Evolutionary conservation across 2,113 vertebrate genomes (phyloP).

Genomic region (Oreochromis spilurus): DNA sequence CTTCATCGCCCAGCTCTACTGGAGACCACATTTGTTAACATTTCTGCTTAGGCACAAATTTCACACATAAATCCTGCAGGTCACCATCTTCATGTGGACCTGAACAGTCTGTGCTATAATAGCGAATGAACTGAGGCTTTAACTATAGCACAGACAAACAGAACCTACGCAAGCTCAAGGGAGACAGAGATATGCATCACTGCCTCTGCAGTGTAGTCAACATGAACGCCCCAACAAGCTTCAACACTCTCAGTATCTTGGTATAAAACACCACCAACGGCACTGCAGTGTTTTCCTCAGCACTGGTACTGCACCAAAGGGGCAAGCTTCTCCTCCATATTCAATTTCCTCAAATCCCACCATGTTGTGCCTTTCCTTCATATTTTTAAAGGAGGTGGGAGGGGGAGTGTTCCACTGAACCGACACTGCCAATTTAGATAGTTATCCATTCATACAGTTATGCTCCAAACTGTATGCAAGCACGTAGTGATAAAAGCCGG

Average conservation of each 20-base stretch:
- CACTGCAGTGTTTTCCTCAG: conserved; percentile 74
- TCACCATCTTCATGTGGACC: not conserved
- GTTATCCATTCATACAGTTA: not conserved
- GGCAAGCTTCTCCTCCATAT: conserved; percentile 46
- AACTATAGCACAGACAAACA: conserved; percentile 14
- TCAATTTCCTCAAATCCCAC: conserved; percentile 1
- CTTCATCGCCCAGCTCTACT: not conserved
- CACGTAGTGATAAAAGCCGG: not conserved
- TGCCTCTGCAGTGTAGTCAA: conserved; percentile 66
- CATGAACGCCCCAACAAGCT: conserved; percentile 62
- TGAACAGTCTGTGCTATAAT: not conserved
- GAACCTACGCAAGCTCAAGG: conserved; percentile 21
- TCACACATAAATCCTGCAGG: not conserved
- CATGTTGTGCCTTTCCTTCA: not conserved
- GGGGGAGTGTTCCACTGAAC: not conserved
- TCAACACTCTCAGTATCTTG: conserved; percentile 50
- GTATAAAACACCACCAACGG: conserved; percentile 69
- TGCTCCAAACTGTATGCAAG: not conserved
- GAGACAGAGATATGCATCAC: conserved; percentile 49
- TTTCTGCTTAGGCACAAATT: not conserved
- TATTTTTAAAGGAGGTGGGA: not conserved
- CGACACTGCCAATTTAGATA: not conserved
- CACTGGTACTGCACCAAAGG: conserved; percentile 72
- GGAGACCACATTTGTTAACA: not conserved
- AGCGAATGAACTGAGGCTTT: not conserved